Percentiles rank a stretch among this genome's conserved stretches.
Conservation (phyloP, 2,797 vertebrate species). For the Buphagus erythrorhynchus region DNA sequence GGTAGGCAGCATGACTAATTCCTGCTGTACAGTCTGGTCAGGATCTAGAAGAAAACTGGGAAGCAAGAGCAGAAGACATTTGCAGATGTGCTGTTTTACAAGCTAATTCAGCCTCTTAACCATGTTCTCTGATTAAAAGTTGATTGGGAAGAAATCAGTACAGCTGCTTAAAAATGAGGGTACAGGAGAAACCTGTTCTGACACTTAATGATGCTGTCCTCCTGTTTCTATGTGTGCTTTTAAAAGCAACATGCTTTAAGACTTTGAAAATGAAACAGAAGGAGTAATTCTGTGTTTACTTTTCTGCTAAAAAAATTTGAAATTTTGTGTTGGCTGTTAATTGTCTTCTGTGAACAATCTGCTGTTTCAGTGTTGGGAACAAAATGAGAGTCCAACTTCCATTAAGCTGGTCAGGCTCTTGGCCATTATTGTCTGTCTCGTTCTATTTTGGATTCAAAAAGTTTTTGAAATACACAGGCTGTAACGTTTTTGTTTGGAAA, state of each 20-base stretch:
- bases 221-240: not conserved
- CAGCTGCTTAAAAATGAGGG: not conserved
- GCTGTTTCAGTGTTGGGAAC: not conserved
- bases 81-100: not conserved
- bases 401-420: constrained; percentile 23
- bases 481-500: not conserved
- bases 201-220: not conserved
- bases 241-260: not conserved
- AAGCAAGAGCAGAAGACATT: not conserved
- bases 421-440: constrained; percentile 40
- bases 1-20: not conserved
- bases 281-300: constrained; percentile 11
- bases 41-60: not conserved
- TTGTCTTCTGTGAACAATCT: not conserved
- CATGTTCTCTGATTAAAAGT: not conserved
- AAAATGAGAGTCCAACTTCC: not conserved
- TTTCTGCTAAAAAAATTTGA: not conserved
- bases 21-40: not conserved
- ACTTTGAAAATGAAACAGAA: not conserved
- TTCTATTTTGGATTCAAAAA: constrained; percentile 26
- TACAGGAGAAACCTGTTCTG: not conserved
- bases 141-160: not conserved
- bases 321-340: not conserved
- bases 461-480: not conserved
- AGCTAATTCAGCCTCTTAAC: not conserved